Percentiles rank a stretch among this genome's conserved stretches.
Evolutionary conservation across 1,140 invertebrate species (phyloP).

Genomic region (Venturia canescens): DNA sequence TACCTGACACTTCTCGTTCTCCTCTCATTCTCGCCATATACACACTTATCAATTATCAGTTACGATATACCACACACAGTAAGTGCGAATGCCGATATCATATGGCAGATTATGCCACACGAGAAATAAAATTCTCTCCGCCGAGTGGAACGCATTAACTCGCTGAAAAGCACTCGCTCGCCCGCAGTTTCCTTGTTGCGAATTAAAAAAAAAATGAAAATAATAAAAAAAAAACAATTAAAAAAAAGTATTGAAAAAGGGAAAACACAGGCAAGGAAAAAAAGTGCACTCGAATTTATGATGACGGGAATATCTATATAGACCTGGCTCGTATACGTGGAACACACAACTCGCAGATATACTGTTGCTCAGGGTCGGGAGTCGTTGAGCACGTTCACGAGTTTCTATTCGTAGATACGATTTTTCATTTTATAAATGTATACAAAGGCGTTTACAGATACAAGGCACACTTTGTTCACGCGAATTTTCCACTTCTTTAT

Average conservation of each 20-base stretch:
- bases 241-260: not conserved
- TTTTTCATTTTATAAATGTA: not conserved
- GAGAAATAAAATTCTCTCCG: constrained; percentile 21
- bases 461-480: not conserved
- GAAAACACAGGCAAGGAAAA: not conserved
- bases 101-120: constrained; percentile 6
- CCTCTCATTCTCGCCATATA: not conserved
- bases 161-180: constrained; percentile 3
- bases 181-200: not conserved
- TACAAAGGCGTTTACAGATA: not conserved
- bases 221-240: not conserved
- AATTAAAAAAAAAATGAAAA: not conserved
- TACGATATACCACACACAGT: constrained; percentile 11
- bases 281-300: constrained; percentile 15
- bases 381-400: constrained; percentile 26
- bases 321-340: not conserved
- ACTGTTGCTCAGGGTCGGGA: constrained; percentile 41
- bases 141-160: not conserved
- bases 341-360: constrained; percentile 9
- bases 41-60: constrained; percentile 15
- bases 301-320: not conserved
- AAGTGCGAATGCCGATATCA: constrained; percentile 3
- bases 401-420: constrained; percentile 21
- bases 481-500: too few species aligned
- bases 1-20: constrained; percentile 34